Evolutionary conservation across 2,888 invertebrate species (phyloP), one percentile per base, ranked within the genome.

Genomic region (Amphipoea lucens): DNA sequence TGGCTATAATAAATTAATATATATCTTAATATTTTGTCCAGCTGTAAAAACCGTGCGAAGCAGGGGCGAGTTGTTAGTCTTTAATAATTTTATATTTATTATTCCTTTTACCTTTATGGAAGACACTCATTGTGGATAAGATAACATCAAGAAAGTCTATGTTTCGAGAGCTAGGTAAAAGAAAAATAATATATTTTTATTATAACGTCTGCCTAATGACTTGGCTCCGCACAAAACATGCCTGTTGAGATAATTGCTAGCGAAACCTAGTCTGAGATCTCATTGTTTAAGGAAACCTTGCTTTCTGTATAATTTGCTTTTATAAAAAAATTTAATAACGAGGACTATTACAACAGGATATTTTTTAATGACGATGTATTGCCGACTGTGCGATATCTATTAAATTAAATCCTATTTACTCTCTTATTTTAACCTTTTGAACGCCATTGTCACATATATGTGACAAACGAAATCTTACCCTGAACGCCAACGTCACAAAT

Each of bases 191-290:
- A 66, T 48, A 51, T 40, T 42, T 67, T n/a, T 9, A 42, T n/a
- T 20, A 42, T 74, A 51, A 69, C 72, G 54, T 62, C 40, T 63
- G 11, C 23, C 9, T 76, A 68, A 72, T 60, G 75, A 72, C 63
- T 68, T 65, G 23, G 23, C 62, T 57, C 57, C 4, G 69, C 11
- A 78, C 57, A 78, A 71, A 67, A 69, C 71, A 72, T 76, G 51
- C 51, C 72, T 72, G 51, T 60, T n/a, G 62, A 76, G 23, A 57
- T 69, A 82, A 78, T 67, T 81, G 48, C 48, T 71, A 67, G 40
- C 29, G n/a, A 62, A 78, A 70, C 54, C 60, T 62, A 45, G 45
- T 40, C 80, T 54, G 17, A 54, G 42, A 63, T 69, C 23, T 57
- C 20, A 57, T 63, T 71, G 48, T 78, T 65, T 71, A 57, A 17